These are phyloP conservation scores for Pollachius pollachius DNA, from an alignment of 2,113 vertebrate species.

Conservation along the genomic window DNA sequence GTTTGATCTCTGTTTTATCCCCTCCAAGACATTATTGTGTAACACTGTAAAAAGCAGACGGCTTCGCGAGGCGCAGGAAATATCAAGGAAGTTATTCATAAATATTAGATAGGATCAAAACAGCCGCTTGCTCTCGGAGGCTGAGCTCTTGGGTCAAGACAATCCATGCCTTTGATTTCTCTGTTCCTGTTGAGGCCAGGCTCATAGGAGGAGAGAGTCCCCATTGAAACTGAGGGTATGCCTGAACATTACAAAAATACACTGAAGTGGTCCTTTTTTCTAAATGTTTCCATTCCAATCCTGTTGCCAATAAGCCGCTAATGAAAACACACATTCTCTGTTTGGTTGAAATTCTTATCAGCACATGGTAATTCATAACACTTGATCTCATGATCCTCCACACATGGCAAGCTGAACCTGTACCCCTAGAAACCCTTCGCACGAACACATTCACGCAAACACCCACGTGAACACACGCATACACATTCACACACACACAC, in stretches of 20 bases:
- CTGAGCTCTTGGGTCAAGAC: slow-evolving; percentile 66
- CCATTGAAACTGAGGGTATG: slow-evolving; percentile 32
- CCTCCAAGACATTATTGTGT: slow-evolving; percentile 73
- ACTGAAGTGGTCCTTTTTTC: not conserved
- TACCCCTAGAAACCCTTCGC: slow-evolving; percentile 54
- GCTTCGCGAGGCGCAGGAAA: slow-evolving; percentile 63
- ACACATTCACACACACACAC: not conserved
- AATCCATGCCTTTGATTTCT: slow-evolving; percentile 57
- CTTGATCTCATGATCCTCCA: slow-evolving; percentile 71
- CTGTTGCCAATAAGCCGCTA: slow-evolving; percentile 47
- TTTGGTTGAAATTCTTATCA: slow-evolving; percentile 68
- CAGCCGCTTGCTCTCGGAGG: slow-evolving; percentile 64
- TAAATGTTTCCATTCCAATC: slow-evolving; percentile 41
- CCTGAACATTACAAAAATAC: slow-evolving; percentile 10
- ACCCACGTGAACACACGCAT: not conserved
- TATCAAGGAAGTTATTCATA: slow-evolving; percentile 76
- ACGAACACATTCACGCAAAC: not conserved
- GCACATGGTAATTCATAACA: slow-evolving; percentile 69
- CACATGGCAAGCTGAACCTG: slow-evolving; percentile 54
- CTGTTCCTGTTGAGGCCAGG: slow-evolving; percentile 38
- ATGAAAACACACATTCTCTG: slow-evolving; percentile 50
- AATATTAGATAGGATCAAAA: slow-evolving; percentile 78
- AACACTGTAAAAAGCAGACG: slow-evolving; percentile 59
- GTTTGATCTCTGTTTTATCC: slow-evolving; percentile 68
- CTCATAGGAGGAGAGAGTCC: slow-evolving; percentile 8